Percentiles rank a stretch among this genome's conserved stretches.
Conservation (phyloP, 2,797 vertebrate genomes). For the Tokudaia muenninki region DNA sequence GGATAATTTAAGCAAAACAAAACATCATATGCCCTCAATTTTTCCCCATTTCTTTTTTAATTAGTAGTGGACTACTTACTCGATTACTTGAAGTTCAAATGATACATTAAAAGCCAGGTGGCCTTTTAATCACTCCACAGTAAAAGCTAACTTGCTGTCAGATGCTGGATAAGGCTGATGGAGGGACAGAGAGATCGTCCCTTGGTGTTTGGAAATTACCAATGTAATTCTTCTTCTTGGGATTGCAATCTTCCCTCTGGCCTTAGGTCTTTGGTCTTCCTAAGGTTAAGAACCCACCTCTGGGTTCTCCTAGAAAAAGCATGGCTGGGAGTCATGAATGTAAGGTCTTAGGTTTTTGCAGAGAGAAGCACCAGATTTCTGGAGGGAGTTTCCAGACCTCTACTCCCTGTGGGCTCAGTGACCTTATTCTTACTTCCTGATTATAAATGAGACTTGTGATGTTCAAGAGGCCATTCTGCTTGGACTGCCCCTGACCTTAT, state of each 20-base stretch:
- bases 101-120: background rate
- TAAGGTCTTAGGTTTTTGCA: background rate
- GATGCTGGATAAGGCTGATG: background rate
- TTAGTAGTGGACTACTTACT: background rate
- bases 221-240: background rate
- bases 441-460: background rate
- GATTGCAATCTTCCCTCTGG: background rate
- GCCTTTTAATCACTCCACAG: background rate
- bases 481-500: background rate
- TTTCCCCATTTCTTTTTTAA: background rate
- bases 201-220: background rate
- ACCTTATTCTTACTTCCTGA: background rate
- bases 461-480: background rate
- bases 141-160: background rate
- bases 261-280: background rate
- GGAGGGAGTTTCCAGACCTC: background rate
- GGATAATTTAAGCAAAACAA: background rate
- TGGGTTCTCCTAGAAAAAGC: background rate
- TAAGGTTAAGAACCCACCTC: background rate
- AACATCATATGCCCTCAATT: slow-evolving; percentile 1
- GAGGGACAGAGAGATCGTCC: background rate
- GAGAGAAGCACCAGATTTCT: background rate
- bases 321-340: background rate
- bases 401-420: background rate
- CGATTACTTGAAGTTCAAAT: background rate